Evolutionary conservation across 2,888 invertebrate species (phyloP).

Genomic region (Acronicta leporina): DNA sequence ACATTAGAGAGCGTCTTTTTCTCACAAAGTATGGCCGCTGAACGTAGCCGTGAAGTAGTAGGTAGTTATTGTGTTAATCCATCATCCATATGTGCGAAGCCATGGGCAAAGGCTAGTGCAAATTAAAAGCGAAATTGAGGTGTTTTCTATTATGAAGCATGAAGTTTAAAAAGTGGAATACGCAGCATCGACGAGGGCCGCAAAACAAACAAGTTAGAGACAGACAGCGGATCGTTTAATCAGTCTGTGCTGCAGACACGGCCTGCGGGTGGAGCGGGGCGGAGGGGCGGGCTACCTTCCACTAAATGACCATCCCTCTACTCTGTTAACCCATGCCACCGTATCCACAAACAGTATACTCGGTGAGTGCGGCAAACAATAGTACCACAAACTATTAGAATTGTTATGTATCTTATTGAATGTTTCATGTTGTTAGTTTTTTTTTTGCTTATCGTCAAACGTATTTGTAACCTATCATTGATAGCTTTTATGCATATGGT

Average conservation of each 20-base stretch:
- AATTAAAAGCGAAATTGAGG: conserved; percentile 6
- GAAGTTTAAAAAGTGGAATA: conserved; percentile 61
- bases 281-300: conserved; percentile 75
- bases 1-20: too few species aligned
- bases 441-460: neutral
- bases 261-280: conserved; percentile 46
- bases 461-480: too few species aligned
- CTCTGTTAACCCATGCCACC: conserved; percentile 85
- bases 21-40: too few species aligned
- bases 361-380: conserved; percentile 78
- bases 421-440: neutral
- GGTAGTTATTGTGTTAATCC: too few species aligned
- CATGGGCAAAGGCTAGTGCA: neutral
- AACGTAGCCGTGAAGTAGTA: too few species aligned
- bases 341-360: conserved; percentile 87
- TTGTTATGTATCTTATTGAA: conserved; percentile 25
- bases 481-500: too few species aligned
- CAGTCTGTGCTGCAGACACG: conserved; percentile 83
- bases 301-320: conserved; percentile 87
- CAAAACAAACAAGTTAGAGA: conserved; percentile 80
- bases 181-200: conserved; percentile 68
- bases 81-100: too few species aligned
- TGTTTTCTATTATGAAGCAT: conserved; percentile 38
- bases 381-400: conserved; percentile 59
- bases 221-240: conserved; percentile 85